Conservation (phyloP, 2,797 vertebrate genomes). For the Synaphobranchus kaupii region DNA sequence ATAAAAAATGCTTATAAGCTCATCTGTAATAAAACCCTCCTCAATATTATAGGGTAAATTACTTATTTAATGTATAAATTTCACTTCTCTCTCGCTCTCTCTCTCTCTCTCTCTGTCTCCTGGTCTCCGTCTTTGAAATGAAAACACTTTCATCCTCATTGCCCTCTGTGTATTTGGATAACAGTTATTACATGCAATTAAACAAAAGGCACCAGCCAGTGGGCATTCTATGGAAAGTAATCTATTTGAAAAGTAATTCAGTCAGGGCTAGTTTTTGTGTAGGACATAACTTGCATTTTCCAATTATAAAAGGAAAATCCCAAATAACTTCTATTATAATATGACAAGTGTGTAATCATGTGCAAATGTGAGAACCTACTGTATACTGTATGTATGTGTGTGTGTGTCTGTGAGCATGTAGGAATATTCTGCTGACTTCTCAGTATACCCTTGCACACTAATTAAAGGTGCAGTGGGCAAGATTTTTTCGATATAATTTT, state of each 20-base stretch:
- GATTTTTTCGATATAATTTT: too few species aligned
- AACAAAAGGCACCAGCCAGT: not conserved
- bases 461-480: conserved; percentile 45
- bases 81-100: not conserved
- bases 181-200: not conserved
- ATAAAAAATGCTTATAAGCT: not conserved
- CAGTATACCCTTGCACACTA: conserved; percentile 50
- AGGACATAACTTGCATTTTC: conserved; percentile 1
- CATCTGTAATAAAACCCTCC: not conserved
- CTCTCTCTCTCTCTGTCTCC: not conserved
- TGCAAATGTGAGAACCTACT: not conserved
- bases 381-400: not conserved
- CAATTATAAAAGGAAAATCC: not conserved
- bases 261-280: not conserved
- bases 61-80: not conserved
- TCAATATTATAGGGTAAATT: not conserved
- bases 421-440: conserved; percentile 23
- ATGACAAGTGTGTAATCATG: not conserved
- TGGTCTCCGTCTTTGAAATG: not conserved
- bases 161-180: not conserved
- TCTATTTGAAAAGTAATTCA: not conserved
- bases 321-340: conserved; percentile 1
- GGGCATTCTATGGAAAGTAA: not conserved
- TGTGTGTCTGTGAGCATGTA: not conserved
- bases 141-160: conserved; percentile 31